Conservation (phyloP, 2,888 invertebrate species). For the Drosophila limbata region DNA sequence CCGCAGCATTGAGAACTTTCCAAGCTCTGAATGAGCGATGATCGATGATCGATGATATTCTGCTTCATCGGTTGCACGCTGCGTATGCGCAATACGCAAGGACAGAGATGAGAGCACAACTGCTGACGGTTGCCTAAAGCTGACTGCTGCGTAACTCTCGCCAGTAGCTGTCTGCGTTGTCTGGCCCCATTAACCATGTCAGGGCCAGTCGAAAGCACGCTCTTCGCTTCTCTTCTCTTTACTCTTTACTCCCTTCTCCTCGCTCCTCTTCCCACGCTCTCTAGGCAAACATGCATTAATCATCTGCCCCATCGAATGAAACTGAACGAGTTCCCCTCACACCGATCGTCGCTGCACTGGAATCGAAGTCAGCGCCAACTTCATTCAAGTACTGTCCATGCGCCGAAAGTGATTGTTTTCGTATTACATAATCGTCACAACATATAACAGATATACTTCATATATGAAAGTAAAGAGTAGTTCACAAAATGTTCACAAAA, state of each 20-base stretch:
- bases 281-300: conserved; percentile 51
- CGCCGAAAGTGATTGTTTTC: conserved; percentile 70
- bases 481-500: background rate
- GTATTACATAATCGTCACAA: conserved; percentile 59
- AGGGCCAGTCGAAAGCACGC: conserved; percentile 42
- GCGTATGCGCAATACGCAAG: conserved; percentile 58
- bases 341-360: conserved; percentile 41
- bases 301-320: conserved; percentile 40
- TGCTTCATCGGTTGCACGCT: conserved; percentile 26
- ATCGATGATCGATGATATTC: conserved; percentile 34
- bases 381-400: conserved; percentile 68
- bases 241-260: conserved; percentile 4
- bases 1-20: conserved; percentile 40
- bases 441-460: background rate
- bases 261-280: conserved; percentile 1
- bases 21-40: conserved; percentile 2
- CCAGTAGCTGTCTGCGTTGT: conserved; percentile 44
- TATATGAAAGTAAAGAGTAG: conserved; percentile 53
- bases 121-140: conserved; percentile 18
- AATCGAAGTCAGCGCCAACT: conserved; percentile 49
- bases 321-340: conserved; percentile 36
- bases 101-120: conserved; percentile 23
- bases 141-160: conserved; percentile 52
- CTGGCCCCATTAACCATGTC: conserved; percentile 44
- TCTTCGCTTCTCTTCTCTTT: no score